These are phyloP conservation scores for Sinohyriopsis cumingii DNA, from an alignment of 2,888 invertebrate species.

Conservation along the genomic window DNA sequence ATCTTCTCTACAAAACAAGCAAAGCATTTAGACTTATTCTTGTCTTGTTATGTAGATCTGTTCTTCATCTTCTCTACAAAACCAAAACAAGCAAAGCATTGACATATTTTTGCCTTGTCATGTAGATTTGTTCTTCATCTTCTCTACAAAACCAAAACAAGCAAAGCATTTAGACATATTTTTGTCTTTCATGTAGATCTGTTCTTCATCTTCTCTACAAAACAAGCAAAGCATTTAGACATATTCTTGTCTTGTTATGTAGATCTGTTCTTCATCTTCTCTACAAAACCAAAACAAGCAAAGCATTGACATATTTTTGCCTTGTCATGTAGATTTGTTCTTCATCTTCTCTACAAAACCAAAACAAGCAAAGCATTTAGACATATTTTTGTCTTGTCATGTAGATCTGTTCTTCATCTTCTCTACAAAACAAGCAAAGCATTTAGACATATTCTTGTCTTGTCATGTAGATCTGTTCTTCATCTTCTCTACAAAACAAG, in stretches of 20 bases:
- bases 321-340: conserved; percentile 18
- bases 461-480: conserved; percentile 29
- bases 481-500: conserved; percentile 41
- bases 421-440: conserved; percentile 28
- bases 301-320: too few species aligned
- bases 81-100: too few species aligned
- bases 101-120: too few species aligned
- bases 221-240: neutral
- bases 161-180: too few species aligned
- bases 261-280: conserved; percentile 41
- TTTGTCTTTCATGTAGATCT: neutral
- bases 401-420: conserved; percentile 41
- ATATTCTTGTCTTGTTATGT: too few species aligned
- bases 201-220: conserved; percentile 48
- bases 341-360: conserved; percentile 46
- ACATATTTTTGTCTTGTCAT: too few species aligned
- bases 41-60: neutral
- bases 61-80: conserved; percentile 49
- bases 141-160: conserved; percentile 39
- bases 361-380: too few species aligned
- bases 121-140: conserved; percentile 40
- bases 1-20: too few species aligned
- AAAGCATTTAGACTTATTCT: too few species aligned
- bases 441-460: too few species aligned
- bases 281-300: conserved; percentile 28